These are phyloP conservation scores for Clepsis dumicolana DNA, from an alignment of 2,888 invertebrate genomes.

Conservation along the genomic window DNA sequence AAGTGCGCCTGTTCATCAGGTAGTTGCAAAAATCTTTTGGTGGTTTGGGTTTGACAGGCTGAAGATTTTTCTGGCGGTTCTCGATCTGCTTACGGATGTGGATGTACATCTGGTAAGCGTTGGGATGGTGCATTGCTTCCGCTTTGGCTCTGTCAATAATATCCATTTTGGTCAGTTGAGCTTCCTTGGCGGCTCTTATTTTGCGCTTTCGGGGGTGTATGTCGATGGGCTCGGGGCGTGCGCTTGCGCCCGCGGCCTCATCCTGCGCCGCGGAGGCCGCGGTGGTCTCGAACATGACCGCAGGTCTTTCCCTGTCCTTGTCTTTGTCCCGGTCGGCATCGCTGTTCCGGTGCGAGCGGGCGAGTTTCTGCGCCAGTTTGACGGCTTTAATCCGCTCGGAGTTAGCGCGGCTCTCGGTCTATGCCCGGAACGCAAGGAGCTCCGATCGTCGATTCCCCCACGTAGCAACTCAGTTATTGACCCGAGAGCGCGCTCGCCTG, in stretches of 20 bases:
- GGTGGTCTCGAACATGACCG: constrained; percentile 11
- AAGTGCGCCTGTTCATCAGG: constrained; percentile 93
- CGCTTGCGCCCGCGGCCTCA: constrained; percentile 28
- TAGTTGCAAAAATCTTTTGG: constrained; percentile 96
- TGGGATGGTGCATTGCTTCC: constrained; percentile 90
- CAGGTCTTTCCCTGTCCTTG: constrained; percentile 37
- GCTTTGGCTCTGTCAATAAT: constrained; percentile 34
- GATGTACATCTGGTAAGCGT: constrained; percentile 93
- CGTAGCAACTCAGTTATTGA: constrained; percentile 80
- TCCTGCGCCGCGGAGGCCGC: constrained; percentile 22
- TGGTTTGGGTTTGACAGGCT: constrained; percentile 94
- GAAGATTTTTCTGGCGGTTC: constrained; percentile 89
- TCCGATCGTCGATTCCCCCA: constrained; percentile 71
- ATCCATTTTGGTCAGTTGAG: constrained; percentile 45
- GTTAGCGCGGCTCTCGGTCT: constrained; percentile 51
- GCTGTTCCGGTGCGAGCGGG: constrained; percentile 73
- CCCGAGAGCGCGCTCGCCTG: constrained; percentile 59
- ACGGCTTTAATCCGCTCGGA: constrained; percentile 19
- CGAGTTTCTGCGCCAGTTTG: constrained; percentile 50
- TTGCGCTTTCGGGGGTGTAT: constrained; percentile 93
- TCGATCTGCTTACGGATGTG: constrained; percentile 94
- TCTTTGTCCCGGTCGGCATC: constrained; percentile 65
- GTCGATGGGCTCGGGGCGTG: constrained; percentile 59
- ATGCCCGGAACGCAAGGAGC: constrained; percentile 52
- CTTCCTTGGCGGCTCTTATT: constrained; percentile 89